Evolutionary conservation across 2,888 invertebrate genomes (phyloP).

Genomic region (Corythucha ciliata): DNA sequence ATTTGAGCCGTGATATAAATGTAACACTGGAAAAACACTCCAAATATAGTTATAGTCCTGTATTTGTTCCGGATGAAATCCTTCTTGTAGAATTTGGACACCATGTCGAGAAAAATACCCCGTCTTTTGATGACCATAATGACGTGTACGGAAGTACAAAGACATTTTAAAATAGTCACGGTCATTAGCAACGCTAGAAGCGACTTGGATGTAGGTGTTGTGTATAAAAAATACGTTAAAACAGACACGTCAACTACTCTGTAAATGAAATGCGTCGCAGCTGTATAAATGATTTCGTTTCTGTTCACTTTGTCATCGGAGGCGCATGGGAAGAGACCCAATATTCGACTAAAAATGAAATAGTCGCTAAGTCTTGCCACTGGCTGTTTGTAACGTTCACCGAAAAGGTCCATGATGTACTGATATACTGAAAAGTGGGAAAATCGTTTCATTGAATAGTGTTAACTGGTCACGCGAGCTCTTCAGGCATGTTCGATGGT

Average conservation of each 20-base stretch:
- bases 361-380: too few relatives aligned
- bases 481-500: too few relatives aligned
- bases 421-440: too few relatives aligned
- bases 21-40: slow-evolving; percentile 1
- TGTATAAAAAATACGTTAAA: slow-evolving; percentile 6
- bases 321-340: slow-evolving; percentile 19
- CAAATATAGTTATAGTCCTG: not conserved
- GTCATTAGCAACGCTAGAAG: slow-evolving; percentile 4
- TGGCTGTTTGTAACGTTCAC: too few relatives aligned
- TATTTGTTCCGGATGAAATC: slow-evolving; percentile 13
- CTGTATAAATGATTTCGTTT: slow-evolving; percentile 2
- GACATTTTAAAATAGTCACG: slow-evolving; percentile 15
- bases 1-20: slow-evolving; percentile 7
- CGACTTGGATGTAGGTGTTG: slow-evolving; percentile 6
- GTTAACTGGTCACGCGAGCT: too few relatives aligned
- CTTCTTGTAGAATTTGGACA: not conserved
- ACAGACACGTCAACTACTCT: slow-evolving; percentile 15
- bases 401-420: too few relatives aligned
- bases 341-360: too few relatives aligned
- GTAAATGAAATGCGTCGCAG: slow-evolving; percentile 8
- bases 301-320: slow-evolving; percentile 4
- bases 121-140: slow-evolving; percentile 8
- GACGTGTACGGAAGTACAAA: slow-evolving; percentile 19
- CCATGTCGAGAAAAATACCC: slow-evolving; percentile 3
- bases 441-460: too few relatives aligned